Percentiles rank a stretch among this genome's conserved stretches.
Evolutionary conservation across 2,888 invertebrate genomes (phyloP).

Genomic region (Mimumesa dahlbomi): DNA sequence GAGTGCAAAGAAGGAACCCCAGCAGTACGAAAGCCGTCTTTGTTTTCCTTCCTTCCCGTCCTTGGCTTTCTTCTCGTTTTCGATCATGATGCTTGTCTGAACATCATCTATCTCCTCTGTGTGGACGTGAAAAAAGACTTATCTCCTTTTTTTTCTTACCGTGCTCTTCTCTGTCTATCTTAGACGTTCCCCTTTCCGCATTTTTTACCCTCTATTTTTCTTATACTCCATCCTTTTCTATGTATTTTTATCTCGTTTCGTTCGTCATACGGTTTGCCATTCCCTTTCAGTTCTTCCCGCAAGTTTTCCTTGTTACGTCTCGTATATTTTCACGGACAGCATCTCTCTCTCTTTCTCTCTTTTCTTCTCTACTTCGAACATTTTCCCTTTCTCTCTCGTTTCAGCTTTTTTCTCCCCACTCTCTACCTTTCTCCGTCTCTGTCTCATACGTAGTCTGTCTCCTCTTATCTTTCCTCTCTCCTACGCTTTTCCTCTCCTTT

Average conservation of each 20-base stretch:
- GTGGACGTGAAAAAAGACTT: not conserved
- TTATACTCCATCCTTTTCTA: not conserved
- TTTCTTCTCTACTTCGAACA: not conserved
- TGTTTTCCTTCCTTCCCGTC: not conserved
- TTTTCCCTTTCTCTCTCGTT: not conserved
- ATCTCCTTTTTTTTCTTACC: not conserved
- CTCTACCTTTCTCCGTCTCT: slow-evolving; percentile 1
- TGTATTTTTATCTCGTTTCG: not conserved
- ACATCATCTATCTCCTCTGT: no score
- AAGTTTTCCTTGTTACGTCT: not conserved
- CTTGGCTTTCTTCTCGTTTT: not conserved
- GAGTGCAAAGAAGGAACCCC: not conserved
- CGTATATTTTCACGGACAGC: not conserved
- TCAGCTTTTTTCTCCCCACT: not conserved
- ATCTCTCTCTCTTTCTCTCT: not conserved
- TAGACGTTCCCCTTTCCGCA: slow-evolving; percentile 20
- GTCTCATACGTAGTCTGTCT: not conserved
- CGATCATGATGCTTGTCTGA: not conserved
- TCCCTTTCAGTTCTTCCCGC: not conserved
- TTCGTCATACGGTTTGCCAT: no score
- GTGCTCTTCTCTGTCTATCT: not conserved
- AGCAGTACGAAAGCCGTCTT: not conserved
- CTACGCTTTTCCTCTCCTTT: not conserved
- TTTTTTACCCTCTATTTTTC: not conserved
- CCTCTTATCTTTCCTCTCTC: not conserved